Evolutionary conservation across 2,113 vertebrate species (phyloP).

Genomic region (Gadus macrocephalus): DNA sequence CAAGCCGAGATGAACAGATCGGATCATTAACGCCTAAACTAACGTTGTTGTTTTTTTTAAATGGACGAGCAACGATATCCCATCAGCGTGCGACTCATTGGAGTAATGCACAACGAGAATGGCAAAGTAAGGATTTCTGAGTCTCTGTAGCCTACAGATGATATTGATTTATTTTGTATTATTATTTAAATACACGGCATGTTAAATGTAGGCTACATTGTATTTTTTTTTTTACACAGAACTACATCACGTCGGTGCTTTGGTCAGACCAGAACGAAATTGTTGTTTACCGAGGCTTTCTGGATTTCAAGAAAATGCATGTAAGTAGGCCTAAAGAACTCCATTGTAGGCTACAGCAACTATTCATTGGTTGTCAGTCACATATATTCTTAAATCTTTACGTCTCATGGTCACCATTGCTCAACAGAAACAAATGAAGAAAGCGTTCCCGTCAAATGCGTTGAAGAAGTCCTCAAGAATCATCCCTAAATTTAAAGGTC

Average conservation of each 20-base stretch:
- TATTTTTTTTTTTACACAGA: conserved; percentile 56
- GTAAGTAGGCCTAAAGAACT: conserved; percentile 65
- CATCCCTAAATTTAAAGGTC: conserved; percentile 69
- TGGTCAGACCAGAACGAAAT: conserved; percentile 86
- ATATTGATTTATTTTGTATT: background rate
- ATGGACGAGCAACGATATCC: conserved; percentile 60
- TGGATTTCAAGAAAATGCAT: conserved; percentile 81
- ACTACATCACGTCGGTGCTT: conserved; percentile 77
- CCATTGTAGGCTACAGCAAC: background rate
- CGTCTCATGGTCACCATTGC: background rate
- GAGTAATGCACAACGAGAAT: conserved; percentile 67
- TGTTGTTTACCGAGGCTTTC: conserved; percentile 76
- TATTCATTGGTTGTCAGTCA: background rate
- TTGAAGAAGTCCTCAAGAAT: conserved; percentile 62
- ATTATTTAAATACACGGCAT: background rate
- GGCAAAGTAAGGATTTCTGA: conserved; percentile 53
- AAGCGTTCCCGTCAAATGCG: conserved; percentile 72
- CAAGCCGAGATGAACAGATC: too few relatives aligned
- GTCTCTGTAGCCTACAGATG: too few relatives aligned
- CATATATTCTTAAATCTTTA: background rate
- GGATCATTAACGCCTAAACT: too few relatives aligned
- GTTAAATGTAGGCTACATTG: background rate
- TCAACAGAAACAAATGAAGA: conserved; percentile 81
- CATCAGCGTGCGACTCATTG: conserved; percentile 50
- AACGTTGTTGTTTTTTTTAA: background rate